Evolutionary conservation across 2,797 vertebrate genomes (phyloP).

Genomic region (Micrastur ruficollis): DNA sequence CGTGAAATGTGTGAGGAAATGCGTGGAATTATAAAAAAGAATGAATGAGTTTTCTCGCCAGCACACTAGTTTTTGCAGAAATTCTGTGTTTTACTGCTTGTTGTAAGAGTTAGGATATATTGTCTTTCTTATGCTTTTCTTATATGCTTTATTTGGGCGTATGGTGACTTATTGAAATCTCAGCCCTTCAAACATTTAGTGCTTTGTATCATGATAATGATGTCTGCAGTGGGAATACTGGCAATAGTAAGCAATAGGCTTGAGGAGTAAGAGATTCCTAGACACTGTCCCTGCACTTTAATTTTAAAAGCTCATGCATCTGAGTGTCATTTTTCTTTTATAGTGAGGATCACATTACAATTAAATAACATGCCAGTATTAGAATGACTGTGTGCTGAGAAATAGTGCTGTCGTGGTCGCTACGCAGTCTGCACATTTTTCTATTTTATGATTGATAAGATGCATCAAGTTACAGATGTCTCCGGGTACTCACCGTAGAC

Average conservation of each 20-base stretch:
- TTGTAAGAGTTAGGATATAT: not conserved
- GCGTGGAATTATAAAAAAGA: not conserved
- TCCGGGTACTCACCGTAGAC: not conserved
- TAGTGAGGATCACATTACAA: not conserved
- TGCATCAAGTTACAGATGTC: not conserved
- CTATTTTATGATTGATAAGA: not conserved
- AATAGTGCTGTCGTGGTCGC: not conserved
- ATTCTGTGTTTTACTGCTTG: not conserved
- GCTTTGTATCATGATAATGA: not conserved
- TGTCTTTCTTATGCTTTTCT: not conserved
- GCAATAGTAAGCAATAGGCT: not conserved
- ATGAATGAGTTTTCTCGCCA: not conserved
- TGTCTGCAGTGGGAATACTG: not conserved
- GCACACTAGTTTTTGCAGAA: not conserved
- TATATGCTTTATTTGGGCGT: not conserved
- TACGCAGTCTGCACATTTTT: not conserved
- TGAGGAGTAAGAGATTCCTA: not conserved
- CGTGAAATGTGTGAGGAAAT: slow-evolving; percentile 2
- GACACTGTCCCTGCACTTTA: not conserved
- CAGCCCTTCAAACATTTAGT: not conserved
- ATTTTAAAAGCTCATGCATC: not conserved
- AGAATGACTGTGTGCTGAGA: not conserved
- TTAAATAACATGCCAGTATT: not conserved
- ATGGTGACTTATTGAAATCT: not conserved
- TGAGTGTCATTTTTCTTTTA: not conserved